phyloP scores from a whole-genome alignment of 2,888 invertebrate genomes.

The Hecatera dysodea region DNA sequence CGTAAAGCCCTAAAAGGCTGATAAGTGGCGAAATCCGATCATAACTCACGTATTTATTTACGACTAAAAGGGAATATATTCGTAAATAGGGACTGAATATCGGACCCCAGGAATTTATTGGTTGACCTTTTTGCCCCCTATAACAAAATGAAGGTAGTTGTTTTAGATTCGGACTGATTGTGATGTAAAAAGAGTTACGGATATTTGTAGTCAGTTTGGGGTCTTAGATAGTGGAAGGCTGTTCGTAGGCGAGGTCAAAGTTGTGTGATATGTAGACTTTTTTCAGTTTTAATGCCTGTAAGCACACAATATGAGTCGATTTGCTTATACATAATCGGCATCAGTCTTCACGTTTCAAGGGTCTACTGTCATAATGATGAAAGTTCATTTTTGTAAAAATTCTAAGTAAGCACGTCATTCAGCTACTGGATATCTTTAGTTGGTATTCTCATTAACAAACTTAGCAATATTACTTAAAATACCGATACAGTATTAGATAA shows the following conservation, averaged over 20 bases:
- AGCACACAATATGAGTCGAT: too few relatives aligned
- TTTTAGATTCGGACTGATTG: slow-evolving; percentile 37
- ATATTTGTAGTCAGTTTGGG: slow-evolving; percentile 6
- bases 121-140: slow-evolving; percentile 67
- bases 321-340: too few relatives aligned
- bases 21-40: slow-evolving; percentile 52
- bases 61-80: slow-evolving; percentile 50
- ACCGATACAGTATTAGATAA: too few relatives aligned
- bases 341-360: too few relatives aligned
- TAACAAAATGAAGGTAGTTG: slow-evolving; percentile 50
- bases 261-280: neutral
- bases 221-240: neutral
- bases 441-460: too few relatives aligned
- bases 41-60: slow-evolving; percentile 58
- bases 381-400: too few relatives aligned
- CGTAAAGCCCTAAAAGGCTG: slow-evolving; percentile 41
- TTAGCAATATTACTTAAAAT: too few relatives aligned
- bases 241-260: too few relatives aligned
- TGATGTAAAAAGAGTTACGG: slow-evolving; percentile 38
- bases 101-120: slow-evolving; percentile 59
- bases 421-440: too few relatives aligned
- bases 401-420: too few relatives aligned
- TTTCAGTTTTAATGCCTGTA: too few relatives aligned
- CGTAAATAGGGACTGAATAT: slow-evolving; percentile 48
- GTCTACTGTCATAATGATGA: too few relatives aligned